These are phyloP conservation scores for Montifringilla adamsi DNA, from an alignment of 2,113 vertebrate species.

Conservation along the genomic window DNA sequence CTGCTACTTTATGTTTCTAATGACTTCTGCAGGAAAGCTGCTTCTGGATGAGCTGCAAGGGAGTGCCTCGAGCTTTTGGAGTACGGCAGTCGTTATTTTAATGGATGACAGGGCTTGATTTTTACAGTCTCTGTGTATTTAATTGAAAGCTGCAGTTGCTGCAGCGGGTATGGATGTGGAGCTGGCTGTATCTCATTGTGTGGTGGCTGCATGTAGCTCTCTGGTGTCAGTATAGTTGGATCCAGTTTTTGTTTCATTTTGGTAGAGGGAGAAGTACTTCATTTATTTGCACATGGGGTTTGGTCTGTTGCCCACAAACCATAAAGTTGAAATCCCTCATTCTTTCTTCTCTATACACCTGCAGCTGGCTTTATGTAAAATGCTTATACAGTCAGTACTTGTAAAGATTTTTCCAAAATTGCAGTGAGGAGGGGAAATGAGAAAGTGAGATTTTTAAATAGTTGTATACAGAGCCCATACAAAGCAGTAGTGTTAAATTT, in stretches of 20 bases:
- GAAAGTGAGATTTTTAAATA: neutral
- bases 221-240: neutral
- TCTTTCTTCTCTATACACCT: neutral
- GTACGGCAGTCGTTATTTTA: neutral
- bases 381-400: neutral
- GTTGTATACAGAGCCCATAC: neutral
- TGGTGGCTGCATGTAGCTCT: neutral
- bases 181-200: neutral
- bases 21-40: conserved; percentile 1
- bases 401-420: neutral
- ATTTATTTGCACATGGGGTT: neutral
- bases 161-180: neutral
- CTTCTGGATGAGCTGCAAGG: neutral
- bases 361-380: neutral
- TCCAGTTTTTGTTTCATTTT: neutral
- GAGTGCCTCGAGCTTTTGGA: neutral
- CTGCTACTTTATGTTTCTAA: neutral
- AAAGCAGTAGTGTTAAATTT: neutral
- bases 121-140: neutral
- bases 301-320: neutral
- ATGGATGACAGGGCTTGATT: neutral
- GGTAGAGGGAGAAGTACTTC: neutral
- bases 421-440: neutral
- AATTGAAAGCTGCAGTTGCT: neutral
- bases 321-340: neutral